A percentile compares a stretch with the other conserved stretches of the same genome.
Evolutionary conservation across 2,797 vertebrate species (phyloP).

Genomic region (Silurus lanzhouensis): DNA sequence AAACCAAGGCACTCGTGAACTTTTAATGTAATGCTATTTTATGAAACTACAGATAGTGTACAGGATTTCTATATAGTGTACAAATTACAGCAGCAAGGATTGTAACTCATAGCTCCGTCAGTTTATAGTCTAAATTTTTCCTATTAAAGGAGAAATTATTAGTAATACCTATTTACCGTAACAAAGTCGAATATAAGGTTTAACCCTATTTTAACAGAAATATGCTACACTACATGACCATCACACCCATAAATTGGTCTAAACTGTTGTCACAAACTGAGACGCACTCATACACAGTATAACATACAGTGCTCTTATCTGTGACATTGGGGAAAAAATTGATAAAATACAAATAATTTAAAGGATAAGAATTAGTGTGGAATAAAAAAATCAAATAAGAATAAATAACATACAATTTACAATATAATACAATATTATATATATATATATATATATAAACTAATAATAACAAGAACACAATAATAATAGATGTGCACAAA

Average conservation of each 20-base stretch:
- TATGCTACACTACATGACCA: neutral
- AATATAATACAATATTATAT: too few relatives aligned
- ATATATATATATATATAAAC: too few relatives aligned
- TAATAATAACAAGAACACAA: too few relatives aligned
- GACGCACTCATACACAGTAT: too few relatives aligned
- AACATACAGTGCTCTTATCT: too few relatives aligned
- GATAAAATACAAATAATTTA: too few relatives aligned
- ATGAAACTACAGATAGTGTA: neutral
- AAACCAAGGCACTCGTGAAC: neutral
- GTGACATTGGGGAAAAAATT: too few relatives aligned
- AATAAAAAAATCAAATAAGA: too few relatives aligned
- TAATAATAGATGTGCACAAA: neutral
- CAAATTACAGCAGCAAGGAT: neutral
- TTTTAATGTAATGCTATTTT: neutral
- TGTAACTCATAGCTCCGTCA: neutral
- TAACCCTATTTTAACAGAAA: neutral
- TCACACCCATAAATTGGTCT: too few relatives aligned
- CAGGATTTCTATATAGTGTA: neutral
- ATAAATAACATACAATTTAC: too few relatives aligned
- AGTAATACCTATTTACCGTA: neutral
- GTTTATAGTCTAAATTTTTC: neutral
- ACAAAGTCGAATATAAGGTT: neutral
- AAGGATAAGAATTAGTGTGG: too few relatives aligned
- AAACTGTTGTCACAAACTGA: too few relatives aligned
- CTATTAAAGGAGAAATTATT: neutral